Evolutionary conservation across 2,888 invertebrate genomes (phyloP).

Genomic region (Nowickia ferox): DNA sequence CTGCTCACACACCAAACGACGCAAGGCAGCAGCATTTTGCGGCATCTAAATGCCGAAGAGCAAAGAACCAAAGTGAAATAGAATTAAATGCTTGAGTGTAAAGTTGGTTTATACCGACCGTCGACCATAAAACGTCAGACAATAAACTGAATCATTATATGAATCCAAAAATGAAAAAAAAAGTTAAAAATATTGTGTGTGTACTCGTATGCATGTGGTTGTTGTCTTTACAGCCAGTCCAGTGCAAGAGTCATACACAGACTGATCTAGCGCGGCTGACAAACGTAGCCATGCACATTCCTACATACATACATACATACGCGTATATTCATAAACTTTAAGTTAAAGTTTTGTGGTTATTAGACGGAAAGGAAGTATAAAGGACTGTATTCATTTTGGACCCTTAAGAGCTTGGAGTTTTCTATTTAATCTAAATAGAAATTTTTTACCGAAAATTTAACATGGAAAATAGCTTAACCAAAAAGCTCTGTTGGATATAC

Average conservation of each 20-base stretch:
- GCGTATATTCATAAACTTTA: neutral
- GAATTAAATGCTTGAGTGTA: conserved; percentile 22
- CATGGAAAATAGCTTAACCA: too few species aligned
- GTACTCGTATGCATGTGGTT: neutral
- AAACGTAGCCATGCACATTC: conserved; percentile 31
- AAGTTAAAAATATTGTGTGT: neutral
- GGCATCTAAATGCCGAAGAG: conserved; percentile 25
- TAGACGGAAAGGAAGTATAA: neutral
- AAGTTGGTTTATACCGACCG: conserved; percentile 35
- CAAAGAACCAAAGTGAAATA: conserved; percentile 13
- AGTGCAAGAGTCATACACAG: neutral
- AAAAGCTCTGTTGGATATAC: too few species aligned
- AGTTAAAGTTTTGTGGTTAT: conserved; percentile 23
- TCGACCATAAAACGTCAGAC: conserved; percentile 29
- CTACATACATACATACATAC: neutral
- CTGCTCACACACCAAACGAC: conserved; percentile 9
- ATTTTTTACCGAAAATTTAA: too few species aligned
- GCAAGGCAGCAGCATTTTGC: conserved; percentile 27
- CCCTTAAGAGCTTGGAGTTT: neutral
- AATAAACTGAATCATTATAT: conserved; percentile 56
- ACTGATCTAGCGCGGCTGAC: neutral
- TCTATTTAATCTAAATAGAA: too few species aligned
- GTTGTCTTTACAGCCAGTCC: conserved; percentile 20
- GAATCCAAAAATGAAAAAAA: conserved; percentile 44
- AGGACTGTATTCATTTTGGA: conserved; percentile 20